Conservation (phyloP, 2,113 vertebrate genomes). For the Tyto alba region DNA sequence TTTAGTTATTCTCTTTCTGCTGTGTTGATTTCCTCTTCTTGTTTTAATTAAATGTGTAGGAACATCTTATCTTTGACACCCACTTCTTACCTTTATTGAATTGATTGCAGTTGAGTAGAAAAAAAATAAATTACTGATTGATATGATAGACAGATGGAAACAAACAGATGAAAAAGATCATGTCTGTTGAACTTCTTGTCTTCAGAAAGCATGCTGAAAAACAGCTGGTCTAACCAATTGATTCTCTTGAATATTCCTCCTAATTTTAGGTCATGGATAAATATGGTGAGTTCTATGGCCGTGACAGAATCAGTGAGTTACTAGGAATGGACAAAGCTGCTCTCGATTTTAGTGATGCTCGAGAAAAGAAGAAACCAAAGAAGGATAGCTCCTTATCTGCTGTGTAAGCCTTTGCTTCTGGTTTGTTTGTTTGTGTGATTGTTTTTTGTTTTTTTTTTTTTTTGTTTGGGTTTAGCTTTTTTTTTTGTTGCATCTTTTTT, state of each 20-base stretch:
- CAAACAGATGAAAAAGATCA: neutral
- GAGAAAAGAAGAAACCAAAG: constrained; percentile 92
- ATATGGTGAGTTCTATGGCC: constrained; percentile 95
- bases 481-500: rapidly evolving
- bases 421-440: neutral
- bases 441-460: neutral
- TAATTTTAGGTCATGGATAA: constrained; percentile 92
- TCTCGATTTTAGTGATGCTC: constrained; percentile 91
- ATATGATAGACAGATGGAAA: neutral
- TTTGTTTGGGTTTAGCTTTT: neutral
- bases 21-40: neutral
- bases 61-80: neutral
- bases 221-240: neutral
- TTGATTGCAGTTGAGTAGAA: neutral
- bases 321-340: constrained; percentile 96
- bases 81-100: neutral
- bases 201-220: neutral
- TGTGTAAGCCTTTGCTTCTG: constrained; percentile 79
- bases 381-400: constrained; percentile 91
- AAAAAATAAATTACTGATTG: neutral
- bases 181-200: neutral
- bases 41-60: neutral
- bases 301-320: constrained; percentile 93
- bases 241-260: neutral
- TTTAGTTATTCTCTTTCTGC: neutral